Base-by-base conservation (phyloP, 2,797 vertebrate species). In the Urocyon cinereoargenteus region DNA sequence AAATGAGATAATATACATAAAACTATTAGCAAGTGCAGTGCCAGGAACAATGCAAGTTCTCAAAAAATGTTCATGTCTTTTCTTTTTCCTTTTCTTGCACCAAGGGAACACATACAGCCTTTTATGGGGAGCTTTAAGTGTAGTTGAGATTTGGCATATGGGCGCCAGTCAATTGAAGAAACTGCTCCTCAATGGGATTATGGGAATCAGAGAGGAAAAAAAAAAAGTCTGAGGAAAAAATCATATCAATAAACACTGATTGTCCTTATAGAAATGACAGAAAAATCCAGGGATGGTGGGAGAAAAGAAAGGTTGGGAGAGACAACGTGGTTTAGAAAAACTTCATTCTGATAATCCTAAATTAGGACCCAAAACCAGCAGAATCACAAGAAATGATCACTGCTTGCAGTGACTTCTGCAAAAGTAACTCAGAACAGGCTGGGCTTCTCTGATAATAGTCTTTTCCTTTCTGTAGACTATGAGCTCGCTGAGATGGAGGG, bases 151-250 rank as follows among this genome's bases (percentile, higher is more conserved):
- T 18, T 34, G 45, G 49, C 11, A 55, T 10, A 91, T 26, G 66
- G 57, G 66, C 19, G 72, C 15, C 21, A 89, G 62, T 28, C 45
- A 83, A 89, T 83, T 93, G 49, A 97, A 83, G 87, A 89, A 94
- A 95, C 3, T 86, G 31, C 55, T 79, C 51, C 24, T 86, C 10
- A 61, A 22, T 31, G 21, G 18, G 36, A 86, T 77, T 86, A 57
- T 16, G 22, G 22, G 51, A 92, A 87, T 92, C 28, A 68, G 10
- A 26, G 31, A 40, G 26, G 26, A 3, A 49, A 49, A 31, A 26
- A 8, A 62, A 87, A n/a, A 70, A 14, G 14, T 49, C n/a, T 61
- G 34, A 84, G 62, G 9, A 73, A 85, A 45, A 91, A 59, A 72
- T 66, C 36, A 92, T 14, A 87, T 49, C 1, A 24, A 79, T 36